Conservation (phyloP, 2,113 vertebrate genomes). For the Muscicapa adusta region DNA sequence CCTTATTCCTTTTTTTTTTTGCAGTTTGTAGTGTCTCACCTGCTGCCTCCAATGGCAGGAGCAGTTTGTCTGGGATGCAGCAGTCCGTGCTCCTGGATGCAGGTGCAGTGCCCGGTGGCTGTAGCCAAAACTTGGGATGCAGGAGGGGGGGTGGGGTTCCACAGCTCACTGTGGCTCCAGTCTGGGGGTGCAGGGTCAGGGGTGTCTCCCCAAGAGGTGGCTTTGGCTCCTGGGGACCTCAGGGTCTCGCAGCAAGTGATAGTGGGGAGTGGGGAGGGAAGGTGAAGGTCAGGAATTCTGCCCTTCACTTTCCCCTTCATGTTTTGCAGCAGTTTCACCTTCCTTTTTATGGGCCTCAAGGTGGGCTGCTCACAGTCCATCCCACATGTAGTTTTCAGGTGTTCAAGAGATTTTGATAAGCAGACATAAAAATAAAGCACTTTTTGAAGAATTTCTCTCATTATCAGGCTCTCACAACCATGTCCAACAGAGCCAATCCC, state of each 20-base stretch:
- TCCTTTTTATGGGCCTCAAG: not conserved
- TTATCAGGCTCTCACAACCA: not conserved
- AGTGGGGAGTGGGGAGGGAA: not conserved
- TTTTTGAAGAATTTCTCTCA: not conserved
- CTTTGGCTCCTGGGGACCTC: fast-evolving
- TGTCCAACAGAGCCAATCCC: no score
- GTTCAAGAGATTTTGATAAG: no score
- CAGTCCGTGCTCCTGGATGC: fast-evolving
- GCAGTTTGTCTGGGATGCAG: not conserved
- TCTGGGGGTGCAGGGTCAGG: fast-evolving
- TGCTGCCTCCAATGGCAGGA: fast-evolving
- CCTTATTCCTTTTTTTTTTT: no score
- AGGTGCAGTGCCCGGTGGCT: fast-evolving
- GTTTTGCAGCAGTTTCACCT: fast-evolving
- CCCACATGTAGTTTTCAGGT: fast-evolving
- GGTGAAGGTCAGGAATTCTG: not conserved
- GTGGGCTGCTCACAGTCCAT: fast-evolving
- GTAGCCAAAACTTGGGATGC: fast-evolving
- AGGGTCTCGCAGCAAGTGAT: fast-evolving
- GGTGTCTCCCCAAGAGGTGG: fast-evolving
- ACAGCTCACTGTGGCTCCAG: fast-evolving
- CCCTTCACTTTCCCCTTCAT: fast-evolving
- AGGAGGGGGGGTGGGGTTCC: not conserved
- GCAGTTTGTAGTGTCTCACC: fast-evolving
- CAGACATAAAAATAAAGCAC: not conserved